Conservation (phyloP, 2,888 invertebrate genomes). For the Rosalia funebris region DNA sequence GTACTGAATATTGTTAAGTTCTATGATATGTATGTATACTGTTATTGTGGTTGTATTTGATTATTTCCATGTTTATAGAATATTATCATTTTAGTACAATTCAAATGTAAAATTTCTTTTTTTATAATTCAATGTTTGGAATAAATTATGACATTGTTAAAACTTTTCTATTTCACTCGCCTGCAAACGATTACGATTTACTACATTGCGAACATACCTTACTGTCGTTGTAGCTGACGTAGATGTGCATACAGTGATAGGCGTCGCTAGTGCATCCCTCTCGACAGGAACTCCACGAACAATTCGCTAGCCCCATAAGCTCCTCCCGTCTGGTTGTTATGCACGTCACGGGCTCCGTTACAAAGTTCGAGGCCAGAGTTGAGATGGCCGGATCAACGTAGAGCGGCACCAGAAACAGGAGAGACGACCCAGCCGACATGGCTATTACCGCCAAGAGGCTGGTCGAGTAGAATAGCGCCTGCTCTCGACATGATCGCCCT, state of each 20-base stretch:
- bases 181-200: no score
- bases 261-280: conserved; percentile 86
- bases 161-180: no score
- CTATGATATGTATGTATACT: no score
- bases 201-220: conserved; percentile 43
- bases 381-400: conserved; percentile 77
- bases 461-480: conserved; percentile 77
- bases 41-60: no score
- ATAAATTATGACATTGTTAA: no score
- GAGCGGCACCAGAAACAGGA: conserved; percentile 78
- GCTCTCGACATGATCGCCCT: conserved; percentile 72
- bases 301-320: conserved; percentile 78
- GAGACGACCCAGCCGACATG: conserved; percentile 76
- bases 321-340: conserved; percentile 77
- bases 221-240: conserved; percentile 67
- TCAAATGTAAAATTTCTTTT: no score
- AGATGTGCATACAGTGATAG: conserved; percentile 74
- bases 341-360: conserved; percentile 78
- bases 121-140: no score
- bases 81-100: no score
- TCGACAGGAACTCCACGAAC: conserved; percentile 82
- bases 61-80: no score
- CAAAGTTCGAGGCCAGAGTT: conserved; percentile 79
- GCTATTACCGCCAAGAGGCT: conserved; percentile 76
- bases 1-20: no score